phyloP scores from a whole-genome alignment of 1,140 invertebrate species.

The Harpegnathos saltator region DNA sequence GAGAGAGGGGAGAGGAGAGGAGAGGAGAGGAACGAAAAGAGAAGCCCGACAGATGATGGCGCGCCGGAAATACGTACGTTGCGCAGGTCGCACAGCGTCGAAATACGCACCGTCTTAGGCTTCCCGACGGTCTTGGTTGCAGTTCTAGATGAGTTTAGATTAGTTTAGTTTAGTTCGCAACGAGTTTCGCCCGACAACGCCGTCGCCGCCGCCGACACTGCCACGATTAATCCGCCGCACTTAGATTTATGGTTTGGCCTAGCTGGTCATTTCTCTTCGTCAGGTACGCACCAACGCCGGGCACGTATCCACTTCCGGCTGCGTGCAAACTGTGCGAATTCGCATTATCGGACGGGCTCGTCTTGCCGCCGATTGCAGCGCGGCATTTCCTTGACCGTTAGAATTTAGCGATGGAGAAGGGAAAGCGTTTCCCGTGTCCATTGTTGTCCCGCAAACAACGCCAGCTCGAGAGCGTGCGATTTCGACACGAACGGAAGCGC shows the following conservation, averaged over 20 bases:
- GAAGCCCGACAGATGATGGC: conserved; percentile 34
- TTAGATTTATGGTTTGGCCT: conserved; percentile 82
- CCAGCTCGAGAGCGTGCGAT: no score
- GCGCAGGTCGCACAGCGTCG: conserved; percentile 7
- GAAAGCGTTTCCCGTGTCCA: neutral
- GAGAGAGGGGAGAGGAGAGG: no score
- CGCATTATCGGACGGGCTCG: conserved; percentile 41
- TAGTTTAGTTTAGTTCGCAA: conserved; percentile 84
- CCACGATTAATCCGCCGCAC: conserved; percentile 82
- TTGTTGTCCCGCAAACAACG: neutral
- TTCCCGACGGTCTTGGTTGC: conserved; percentile 72
- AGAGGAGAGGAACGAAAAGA: conserved; percentile 3
- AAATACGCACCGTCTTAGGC: conserved; percentile 72
- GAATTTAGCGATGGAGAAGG: conserved; percentile 21
- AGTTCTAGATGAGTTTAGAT: conserved; percentile 83
- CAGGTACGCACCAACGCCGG: conserved; percentile 68
- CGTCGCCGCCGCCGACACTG: conserved; percentile 48
- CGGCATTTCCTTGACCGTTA: conserved; percentile 46
- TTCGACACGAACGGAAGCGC: neutral
- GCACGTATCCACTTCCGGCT: conserved; percentile 51
- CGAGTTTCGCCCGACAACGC: conserved; percentile 78
- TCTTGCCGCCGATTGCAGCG: conserved; percentile 25
- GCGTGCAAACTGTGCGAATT: conserved; percentile 56
- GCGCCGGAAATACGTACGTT: conserved; percentile 39
- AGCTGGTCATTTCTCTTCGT: conserved; percentile 83